A percentile compares a stretch with the other conserved stretches of the same genome.
phyloP scores from a whole-genome alignment of 2,113 vertebrate species.

The Apodemus speciosus region DNA sequence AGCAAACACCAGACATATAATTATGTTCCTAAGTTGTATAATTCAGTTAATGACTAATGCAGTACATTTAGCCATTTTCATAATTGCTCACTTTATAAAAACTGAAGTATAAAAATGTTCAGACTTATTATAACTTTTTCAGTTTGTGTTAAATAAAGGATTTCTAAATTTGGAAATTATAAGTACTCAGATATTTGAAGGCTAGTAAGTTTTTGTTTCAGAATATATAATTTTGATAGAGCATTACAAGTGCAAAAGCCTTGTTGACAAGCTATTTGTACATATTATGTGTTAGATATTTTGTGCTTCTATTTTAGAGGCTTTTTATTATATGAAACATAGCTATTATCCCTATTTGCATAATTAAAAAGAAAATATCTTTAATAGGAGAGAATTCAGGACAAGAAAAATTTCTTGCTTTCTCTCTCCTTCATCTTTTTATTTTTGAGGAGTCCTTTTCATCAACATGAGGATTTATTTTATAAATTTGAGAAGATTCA shows the following conservation, averaged over 20 bases:
- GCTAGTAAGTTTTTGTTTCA: conserved; percentile 52
- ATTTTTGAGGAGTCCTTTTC: neutral
- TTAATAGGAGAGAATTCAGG: neutral
- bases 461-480: neutral
- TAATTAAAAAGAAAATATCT: conserved; percentile 30
- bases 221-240: conserved; percentile 61
- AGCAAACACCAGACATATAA: neutral
- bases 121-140: conserved; percentile 53
- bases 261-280: conserved; percentile 45
- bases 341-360: conserved; percentile 34
- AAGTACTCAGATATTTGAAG: conserved; percentile 63
- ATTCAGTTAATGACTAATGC: conserved; percentile 43
- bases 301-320: conserved; percentile 16
- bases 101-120: neutral
- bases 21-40: neutral
- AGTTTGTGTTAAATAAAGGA: conserved; percentile 55
- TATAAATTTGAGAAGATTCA: conserved; percentile 17
- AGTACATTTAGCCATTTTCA: conserved; percentile 54
- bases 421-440: neutral
- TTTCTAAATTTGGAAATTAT: conserved; percentile 64
- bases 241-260: conserved; percentile 57
- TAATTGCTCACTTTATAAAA: conserved; percentile 53
- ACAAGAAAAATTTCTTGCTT: conserved; percentile 18
- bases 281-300: conserved; percentile 38
- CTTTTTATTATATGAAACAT: conserved; percentile 49